Conservation (phyloP, 2,797 vertebrate genomes). For the Amphiprion clarkii region DNA sequence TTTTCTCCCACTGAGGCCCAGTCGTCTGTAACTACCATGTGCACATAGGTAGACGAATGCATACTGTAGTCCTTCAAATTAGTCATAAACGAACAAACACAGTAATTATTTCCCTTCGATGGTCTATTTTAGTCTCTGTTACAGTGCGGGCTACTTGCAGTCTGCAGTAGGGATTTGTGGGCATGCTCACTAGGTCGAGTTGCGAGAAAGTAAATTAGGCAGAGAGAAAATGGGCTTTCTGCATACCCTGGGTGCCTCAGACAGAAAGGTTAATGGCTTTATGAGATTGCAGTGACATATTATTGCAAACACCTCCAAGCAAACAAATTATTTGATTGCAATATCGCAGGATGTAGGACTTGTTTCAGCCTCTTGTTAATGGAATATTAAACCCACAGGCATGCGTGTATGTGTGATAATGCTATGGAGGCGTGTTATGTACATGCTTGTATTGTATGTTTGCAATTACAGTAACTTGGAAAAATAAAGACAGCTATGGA, state of each 20-base stretch:
- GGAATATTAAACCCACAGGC: constrained; percentile 44
- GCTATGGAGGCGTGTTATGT: neutral
- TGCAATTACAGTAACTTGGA: neutral
- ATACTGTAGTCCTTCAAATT: neutral
- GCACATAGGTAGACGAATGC: constrained; percentile 20
- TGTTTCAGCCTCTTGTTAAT: constrained; percentile 48
- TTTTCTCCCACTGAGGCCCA: constrained; percentile 1
- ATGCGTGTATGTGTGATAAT: constrained; percentile 12
- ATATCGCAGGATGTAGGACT: constrained; percentile 33
- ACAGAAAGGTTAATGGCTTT: constrained; percentile 74
- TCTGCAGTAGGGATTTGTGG: constrained; percentile 38
- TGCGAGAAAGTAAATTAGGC: constrained; percentile 61
- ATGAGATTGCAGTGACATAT: constrained; percentile 67
- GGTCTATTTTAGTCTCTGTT: constrained; percentile 16
- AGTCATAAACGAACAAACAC: constrained; percentile 9
- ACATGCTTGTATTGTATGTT: neutral
- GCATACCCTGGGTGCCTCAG: constrained; percentile 33
- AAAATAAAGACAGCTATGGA: too few species aligned
- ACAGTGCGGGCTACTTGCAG: neutral
- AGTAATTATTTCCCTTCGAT: constrained; percentile 31
- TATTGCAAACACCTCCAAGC: constrained; percentile 68
- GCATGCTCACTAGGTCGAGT: constrained; percentile 50
- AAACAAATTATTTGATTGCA: constrained; percentile 70
- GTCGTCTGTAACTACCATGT: constrained; percentile 20
- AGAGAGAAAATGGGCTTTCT: constrained; percentile 62